Conservation (phyloP, 2,797 vertebrate genomes). For the Crypturellus tataupa region DNA sequence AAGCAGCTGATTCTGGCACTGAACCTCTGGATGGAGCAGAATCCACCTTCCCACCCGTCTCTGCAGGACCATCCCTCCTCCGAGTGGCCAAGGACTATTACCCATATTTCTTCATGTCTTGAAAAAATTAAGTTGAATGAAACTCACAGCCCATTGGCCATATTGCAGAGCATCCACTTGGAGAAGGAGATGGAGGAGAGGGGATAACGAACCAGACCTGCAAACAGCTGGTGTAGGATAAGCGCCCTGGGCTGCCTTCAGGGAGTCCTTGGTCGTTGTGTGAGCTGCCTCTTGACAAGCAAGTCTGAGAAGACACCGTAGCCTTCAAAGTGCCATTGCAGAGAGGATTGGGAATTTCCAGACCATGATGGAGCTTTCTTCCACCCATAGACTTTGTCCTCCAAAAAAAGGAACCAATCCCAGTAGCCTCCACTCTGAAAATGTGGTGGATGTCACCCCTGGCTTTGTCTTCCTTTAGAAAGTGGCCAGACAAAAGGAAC, state of each 20-base stretch:
- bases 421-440: not conserved
- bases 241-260: not conserved
- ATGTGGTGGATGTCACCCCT: not conserved
- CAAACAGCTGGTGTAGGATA: not conserved
- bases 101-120: not conserved
- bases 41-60: not conserved
- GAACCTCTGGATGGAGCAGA: not conserved
- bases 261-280: not conserved
- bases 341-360: not conserved
- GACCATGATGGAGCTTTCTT: not conserved
- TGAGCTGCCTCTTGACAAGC: not conserved
- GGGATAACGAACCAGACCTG: not conserved
- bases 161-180: not conserved
- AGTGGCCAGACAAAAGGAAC: not conserved
- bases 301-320: not conserved
- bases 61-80: not conserved
- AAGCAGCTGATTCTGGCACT: too few species aligned
- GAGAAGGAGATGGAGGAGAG: not conserved
- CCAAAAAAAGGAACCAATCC: not conserved
- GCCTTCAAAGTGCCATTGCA: not conserved
- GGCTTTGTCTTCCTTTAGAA: not conserved
- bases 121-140: not conserved
- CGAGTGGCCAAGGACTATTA: not conserved
- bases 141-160: not conserved
- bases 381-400: not conserved